Conservation (phyloP, 2,797 vertebrate species). For the Pseudopleuronectes americanus region DNA sequence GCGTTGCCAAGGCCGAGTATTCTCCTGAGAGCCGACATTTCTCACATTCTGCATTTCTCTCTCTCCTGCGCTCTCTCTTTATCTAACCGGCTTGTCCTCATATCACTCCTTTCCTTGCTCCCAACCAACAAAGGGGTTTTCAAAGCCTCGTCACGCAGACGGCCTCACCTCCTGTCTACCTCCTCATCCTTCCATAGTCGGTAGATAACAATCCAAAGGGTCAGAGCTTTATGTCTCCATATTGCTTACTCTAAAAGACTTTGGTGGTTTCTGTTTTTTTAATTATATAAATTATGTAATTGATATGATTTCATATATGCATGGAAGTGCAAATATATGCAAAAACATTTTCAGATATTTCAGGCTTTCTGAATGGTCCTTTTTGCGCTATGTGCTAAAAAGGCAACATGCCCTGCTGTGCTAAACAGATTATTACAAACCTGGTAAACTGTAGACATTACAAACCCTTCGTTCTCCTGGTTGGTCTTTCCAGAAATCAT, state of each 20-base stretch:
- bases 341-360: too few relatives aligned
- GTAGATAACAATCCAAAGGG: conserved; percentile 51
- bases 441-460: too few relatives aligned
- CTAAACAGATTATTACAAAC: too few relatives aligned
- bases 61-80: conserved; percentile 18
- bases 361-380: too few relatives aligned
- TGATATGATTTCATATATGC: too few relatives aligned
- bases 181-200: conserved; percentile 27
- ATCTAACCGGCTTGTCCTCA: conserved; percentile 42
- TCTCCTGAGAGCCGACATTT: conserved; percentile 58
- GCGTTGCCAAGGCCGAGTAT: conserved; percentile 44
- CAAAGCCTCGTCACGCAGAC: conserved; percentile 54
- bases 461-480: too few relatives aligned
- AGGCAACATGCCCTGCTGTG: too few relatives aligned
- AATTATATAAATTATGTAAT: too few relatives aligned
- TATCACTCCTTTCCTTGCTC: conserved; percentile 46
- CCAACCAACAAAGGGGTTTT: conserved; percentile 49
- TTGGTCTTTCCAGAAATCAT: too few relatives aligned
- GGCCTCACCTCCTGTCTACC: conserved; percentile 29
- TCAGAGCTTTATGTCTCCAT: conserved; percentile 4
- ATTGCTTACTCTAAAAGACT: neutral
- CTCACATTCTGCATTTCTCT: conserved; percentile 46
- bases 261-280: too few relatives aligned
- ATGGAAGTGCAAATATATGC: too few relatives aligned
- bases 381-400: too few relatives aligned